Evolutionary conservation across 2,113 vertebrate species (phyloP).

Genomic region (Mola mola): DNA sequence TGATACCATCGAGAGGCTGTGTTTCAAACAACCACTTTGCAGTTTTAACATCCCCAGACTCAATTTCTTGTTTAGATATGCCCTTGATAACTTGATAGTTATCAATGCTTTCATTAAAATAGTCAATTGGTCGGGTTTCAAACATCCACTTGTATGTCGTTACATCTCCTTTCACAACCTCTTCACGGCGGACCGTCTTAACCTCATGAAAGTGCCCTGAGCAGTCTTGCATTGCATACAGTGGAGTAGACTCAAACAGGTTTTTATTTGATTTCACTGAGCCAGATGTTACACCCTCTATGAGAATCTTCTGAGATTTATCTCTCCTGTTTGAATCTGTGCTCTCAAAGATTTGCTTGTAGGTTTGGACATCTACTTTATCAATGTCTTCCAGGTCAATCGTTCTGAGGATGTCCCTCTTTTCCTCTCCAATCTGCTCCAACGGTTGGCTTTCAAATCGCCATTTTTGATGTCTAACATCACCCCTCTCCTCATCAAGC

Average conservation of each 20-base stretch:
- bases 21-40: conserved; percentile 96
- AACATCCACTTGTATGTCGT: conserved; percentile 92
- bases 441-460: conserved; percentile 90
- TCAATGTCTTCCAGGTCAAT: conserved; percentile 89
- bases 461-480: conserved; percentile 90
- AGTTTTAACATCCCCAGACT: conserved; percentile 91
- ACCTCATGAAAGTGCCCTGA: conserved; percentile 90
- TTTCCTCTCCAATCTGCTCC: conserved; percentile 88
- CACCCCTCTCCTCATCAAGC: conserved; percentile 87
- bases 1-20: conserved; percentile 90
- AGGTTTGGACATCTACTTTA: conserved; percentile 87
- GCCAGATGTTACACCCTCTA: conserved; percentile 86
- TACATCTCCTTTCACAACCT: conserved; percentile 91
- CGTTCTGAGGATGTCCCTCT: conserved; percentile 83
- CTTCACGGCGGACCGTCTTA: conserved; percentile 89
- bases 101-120: conserved; percentile 87
- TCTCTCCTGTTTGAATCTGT: conserved; percentile 80
- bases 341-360: conserved; percentile 87
- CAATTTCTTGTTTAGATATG: conserved; percentile 90
- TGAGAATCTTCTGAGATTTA: conserved; percentile 84
- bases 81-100: conserved; percentile 91
- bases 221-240: conserved; percentile 91
- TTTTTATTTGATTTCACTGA: conserved; percentile 87
- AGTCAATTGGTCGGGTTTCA: conserved; percentile 91
- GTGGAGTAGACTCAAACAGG: conserved; percentile 87